Conservation (phyloP, 2,797 vertebrate species). For the Pseudotriccus pelzelni region DNA sequence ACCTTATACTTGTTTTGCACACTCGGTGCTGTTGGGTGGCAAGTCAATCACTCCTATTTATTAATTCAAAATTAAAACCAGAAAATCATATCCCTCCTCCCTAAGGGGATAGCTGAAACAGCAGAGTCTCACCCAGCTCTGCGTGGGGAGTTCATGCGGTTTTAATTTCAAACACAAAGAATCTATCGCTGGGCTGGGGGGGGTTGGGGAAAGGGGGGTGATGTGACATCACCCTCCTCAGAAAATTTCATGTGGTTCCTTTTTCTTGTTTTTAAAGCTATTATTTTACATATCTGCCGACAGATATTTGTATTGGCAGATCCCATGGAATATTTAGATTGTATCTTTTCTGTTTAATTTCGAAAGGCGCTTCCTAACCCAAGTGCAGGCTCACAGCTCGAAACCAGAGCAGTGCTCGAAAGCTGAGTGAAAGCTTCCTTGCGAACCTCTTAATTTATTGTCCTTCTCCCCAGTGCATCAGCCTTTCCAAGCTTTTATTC, state of each 20-base stretch:
- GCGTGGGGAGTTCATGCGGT: not conserved
- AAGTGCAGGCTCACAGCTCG: not conserved
- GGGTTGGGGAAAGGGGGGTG: not conserved
- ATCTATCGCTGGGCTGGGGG: not conserved
- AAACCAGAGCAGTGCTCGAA: not conserved
- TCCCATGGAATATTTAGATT: not conserved
- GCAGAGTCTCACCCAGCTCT: conserved; percentile 32
- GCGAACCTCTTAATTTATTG: not conserved
- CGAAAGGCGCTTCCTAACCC: conserved; percentile 17
- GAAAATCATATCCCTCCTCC: conserved; percentile 35
- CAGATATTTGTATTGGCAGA: conserved; percentile 61
- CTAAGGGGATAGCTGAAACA: not conserved
- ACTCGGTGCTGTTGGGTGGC: not conserved
- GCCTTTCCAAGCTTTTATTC: not conserved
- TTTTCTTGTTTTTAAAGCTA: conserved; percentile 37
- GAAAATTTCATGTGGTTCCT: not conserved
- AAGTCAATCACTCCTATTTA: conserved; percentile 58
- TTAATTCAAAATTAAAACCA: conserved; percentile 63
- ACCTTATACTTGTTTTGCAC: not conserved
- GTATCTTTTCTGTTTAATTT: conserved; percentile 5
- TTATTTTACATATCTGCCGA: conserved; percentile 49
- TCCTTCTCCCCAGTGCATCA: not conserved
- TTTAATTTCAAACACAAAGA: conserved; percentile 62
- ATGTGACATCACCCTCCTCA: conserved; percentile 54
- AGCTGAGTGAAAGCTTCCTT: not conserved